These are phyloP conservation scores for Leucosticte australis DNA, from an alignment of 2,113 vertebrate species.

Conservation along the genomic window DNA sequence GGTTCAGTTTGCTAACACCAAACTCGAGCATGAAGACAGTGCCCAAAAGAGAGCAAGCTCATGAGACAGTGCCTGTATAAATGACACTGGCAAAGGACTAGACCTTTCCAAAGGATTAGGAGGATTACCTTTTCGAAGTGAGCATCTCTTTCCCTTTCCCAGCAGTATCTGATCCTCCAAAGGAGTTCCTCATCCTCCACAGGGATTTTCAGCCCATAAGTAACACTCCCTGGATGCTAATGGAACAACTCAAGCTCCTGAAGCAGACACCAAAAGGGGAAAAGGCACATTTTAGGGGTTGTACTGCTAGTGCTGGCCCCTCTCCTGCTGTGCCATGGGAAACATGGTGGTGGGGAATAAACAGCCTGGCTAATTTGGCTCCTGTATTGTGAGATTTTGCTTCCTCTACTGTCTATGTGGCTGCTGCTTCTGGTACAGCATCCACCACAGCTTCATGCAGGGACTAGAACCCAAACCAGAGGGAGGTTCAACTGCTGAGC, in stretches of 20 bases:
- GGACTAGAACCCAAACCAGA: background rate
- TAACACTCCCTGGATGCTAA: background rate
- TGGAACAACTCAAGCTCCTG: background rate
- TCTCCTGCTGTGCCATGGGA: background rate
- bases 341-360: accelerated
- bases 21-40: background rate
- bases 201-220: background rate
- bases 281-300: background rate
- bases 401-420: background rate
- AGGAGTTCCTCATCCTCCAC: background rate
- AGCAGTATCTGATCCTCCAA: background rate
- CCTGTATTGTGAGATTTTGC: accelerated
- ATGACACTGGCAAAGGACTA: background rate
- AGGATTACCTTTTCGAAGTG: background rate
- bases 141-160: background rate
- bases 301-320: accelerated
- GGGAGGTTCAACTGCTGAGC: background rate
- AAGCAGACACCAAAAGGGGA: background rate
- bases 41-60: background rate
- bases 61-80: background rate
- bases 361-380: background rate
- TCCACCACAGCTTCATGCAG: background rate
- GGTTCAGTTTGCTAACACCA: background rate
- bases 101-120: background rate
- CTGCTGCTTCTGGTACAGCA: background rate